A percentile compares a stretch with the other conserved stretches of the same genome.
phyloP scores from a whole-genome alignment of 2,888 invertebrate genomes.

The Tipula lateralis region DNA sequence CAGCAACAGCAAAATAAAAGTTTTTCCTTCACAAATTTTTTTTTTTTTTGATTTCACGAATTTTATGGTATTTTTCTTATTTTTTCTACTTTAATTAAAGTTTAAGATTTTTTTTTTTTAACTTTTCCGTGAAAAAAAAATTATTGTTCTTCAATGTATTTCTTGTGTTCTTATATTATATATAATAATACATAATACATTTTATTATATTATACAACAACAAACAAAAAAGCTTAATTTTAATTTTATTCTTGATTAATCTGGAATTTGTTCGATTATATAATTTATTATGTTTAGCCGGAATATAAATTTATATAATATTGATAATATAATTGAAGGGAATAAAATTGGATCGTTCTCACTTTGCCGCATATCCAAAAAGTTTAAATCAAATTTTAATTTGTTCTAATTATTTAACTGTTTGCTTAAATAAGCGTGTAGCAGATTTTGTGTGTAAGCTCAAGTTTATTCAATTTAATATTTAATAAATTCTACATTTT shows the following conservation, averaged over 20 bases:
- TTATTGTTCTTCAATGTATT: neutral
- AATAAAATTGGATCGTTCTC: no score
- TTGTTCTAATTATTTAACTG: neutral
- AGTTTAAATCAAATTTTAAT: neutral
- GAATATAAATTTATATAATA: neutral
- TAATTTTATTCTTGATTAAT: neutral
- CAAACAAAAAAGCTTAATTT: neutral
- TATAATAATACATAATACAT: neutral
- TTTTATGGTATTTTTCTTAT: neutral
- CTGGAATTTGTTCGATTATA: neutral
- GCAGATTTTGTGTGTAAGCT: neutral
- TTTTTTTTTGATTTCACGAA: neutral
- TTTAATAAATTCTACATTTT: neutral
- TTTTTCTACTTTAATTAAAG: conserved; percentile 3
- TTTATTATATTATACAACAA: neutral
- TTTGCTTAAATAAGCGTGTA: neutral
- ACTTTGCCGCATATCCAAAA: neutral
- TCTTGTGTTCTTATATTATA: neutral
- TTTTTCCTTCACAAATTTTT: neutral
- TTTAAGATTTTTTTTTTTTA: neutral
- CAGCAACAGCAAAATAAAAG: neutral
- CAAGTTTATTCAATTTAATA: neutral
- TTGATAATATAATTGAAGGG: neutral
- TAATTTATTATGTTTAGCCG: neutral
- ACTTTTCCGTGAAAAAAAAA: neutral